These are phyloP conservation scores for Zoroaster sp. DNA, from an alignment of 53 echinoderm and acorn worm genomes.

Conservation along the genomic window DNA sequence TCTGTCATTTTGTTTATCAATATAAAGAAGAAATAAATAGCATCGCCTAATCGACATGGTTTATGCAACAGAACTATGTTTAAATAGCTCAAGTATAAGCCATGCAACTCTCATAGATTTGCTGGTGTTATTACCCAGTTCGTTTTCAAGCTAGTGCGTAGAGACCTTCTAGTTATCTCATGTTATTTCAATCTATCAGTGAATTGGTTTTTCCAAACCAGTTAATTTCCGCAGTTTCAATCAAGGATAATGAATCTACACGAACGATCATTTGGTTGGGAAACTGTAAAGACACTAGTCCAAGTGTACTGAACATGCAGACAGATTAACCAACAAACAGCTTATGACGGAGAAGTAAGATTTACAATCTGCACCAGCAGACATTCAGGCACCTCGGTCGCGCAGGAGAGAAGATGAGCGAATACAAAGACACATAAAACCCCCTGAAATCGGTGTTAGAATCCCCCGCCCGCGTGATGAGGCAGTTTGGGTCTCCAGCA, in stretches of 20 bases:
- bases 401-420: neutral
- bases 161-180: neutral
- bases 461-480: conserved; percentile 8
- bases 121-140: too few relatives aligned
- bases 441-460: neutral
- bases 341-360: conserved; percentile 8
- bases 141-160: too few relatives aligned
- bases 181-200: neutral
- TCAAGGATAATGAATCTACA: neutral
- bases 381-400: conserved; percentile 17
- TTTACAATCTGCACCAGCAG: neutral
- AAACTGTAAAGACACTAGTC: neutral
- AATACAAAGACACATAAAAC: neutral
- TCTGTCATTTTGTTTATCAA: too few relatives aligned
- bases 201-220: neutral
- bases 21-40: too few relatives aligned
- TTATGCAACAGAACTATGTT: too few relatives aligned
- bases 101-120: too few relatives aligned
- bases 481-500: conserved; percentile 47
- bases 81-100: too few relatives aligned
- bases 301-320: neutral
- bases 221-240: neutral
- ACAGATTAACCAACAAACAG: conserved; percentile 54
- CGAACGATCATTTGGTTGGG: neutral
- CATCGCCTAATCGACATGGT: too few relatives aligned